Evolutionary conservation across 2,113 vertebrate species (phyloP).

Genomic region (Oplegnathus fasciatus): DNA sequence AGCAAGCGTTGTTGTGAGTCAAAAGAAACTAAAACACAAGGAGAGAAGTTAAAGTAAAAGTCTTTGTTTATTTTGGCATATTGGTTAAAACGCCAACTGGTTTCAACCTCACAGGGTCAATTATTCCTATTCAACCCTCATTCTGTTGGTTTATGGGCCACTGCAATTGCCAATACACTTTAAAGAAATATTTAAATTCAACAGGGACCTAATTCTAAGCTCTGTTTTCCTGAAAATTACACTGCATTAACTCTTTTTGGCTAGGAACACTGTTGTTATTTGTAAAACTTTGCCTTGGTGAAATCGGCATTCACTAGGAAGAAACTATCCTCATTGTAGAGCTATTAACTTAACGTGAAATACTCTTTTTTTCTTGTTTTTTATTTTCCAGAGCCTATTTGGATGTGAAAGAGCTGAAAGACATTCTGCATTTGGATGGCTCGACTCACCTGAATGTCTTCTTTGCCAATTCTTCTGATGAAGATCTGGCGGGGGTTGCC

Average conservation of each 20-base stretch:
- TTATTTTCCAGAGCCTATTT: conserved; percentile 91
- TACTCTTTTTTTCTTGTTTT: conserved; percentile 17
- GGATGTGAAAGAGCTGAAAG: conserved; percentile 97
- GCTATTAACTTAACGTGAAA: conserved; percentile 41
- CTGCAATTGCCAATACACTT: conserved; percentile 21
- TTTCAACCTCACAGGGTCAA: neutral
- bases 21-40: conserved; percentile 16
- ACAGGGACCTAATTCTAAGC: conserved; percentile 29
- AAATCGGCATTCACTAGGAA: conserved; percentile 30
- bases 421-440: conserved; percentile 92
- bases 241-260: conserved; percentile 24
- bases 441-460: conserved; percentile 98
- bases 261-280: conserved; percentile 5
- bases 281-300: conserved; percentile 9
- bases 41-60: conserved; percentile 2
- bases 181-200: conserved; percentile 38
- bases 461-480: conserved; percentile 98
- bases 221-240: conserved; percentile 39
- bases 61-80: neutral
- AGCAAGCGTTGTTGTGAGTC: conserved; percentile 6
- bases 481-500: conserved; percentile 96
- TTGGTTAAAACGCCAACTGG: neutral
- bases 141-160: conserved; percentile 19
- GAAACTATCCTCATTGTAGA: conserved; percentile 1
- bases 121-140: conserved; percentile 19